phyloP scores from a whole-genome alignment of 2,888 invertebrate genomes.

The Atethmia centrago region DNA sequence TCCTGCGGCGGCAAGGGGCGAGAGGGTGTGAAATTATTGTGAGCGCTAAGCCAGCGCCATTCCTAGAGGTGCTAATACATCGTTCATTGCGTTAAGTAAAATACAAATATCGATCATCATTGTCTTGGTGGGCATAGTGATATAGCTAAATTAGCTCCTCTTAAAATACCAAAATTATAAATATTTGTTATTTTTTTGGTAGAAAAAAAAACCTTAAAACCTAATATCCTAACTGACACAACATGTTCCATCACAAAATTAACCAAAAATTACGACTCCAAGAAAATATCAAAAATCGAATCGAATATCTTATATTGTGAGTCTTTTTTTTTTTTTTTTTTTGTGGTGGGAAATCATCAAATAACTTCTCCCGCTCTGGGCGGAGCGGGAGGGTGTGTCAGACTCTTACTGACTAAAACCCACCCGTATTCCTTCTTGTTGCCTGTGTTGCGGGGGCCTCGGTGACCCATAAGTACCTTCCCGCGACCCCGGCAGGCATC shows the following conservation, averaged over 20 bases:
- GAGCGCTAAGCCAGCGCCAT: neutral
- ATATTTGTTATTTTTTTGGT: neutral
- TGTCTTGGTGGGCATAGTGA: neutral
- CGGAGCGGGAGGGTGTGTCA: no score
- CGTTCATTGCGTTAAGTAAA: neutral
- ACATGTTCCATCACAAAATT: neutral
- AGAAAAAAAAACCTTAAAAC: neutral
- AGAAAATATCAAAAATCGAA: no score
- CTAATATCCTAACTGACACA: neutral
- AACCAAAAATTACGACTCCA: neutral
- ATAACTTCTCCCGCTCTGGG: no score
- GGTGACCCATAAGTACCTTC: no score
- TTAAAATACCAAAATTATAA: neutral
- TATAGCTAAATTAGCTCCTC: neutral
- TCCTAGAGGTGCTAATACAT: neutral
- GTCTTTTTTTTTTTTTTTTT: no score
- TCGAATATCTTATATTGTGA: neutral
- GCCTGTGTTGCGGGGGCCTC: no score
- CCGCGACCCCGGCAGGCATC: no score
- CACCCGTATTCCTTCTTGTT: no score
- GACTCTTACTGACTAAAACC: no score
- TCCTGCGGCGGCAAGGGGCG: no score
- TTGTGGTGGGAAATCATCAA: no score
- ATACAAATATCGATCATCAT: neutral
- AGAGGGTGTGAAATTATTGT: no score